A percentile compares a stretch with the other conserved stretches of the same genome.
These are phyloP conservation scores for Potamilus streckersoni DNA, from an alignment of 1,140 invertebrate species.

Conservation along the genomic window DNA sequence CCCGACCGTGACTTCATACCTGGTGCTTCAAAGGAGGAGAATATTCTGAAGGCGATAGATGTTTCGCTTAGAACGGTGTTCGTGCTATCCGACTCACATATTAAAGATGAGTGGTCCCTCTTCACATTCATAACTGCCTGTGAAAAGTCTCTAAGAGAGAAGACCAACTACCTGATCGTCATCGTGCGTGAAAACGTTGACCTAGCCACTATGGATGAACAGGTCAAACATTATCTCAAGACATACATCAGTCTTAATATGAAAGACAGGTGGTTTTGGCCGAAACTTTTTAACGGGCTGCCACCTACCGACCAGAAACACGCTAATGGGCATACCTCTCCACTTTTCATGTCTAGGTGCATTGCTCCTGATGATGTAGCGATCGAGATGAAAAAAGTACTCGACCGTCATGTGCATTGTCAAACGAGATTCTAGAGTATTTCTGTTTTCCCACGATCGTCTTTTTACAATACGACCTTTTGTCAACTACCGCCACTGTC, in stretches of 20 bases:
- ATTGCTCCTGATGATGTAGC: too few species aligned
- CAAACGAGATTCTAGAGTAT: too few species aligned
- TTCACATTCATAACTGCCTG: constrained; percentile 46
- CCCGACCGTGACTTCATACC: constrained; percentile 47
- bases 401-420: too few species aligned
- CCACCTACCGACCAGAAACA: background rate
- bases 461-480: too few species aligned
- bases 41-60: constrained; percentile 45
- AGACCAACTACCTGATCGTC: constrained; percentile 39
- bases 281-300: constrained; percentile 31
- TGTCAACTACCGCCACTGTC: too few species aligned
- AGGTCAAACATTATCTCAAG: constrained; percentile 35
- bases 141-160: constrained; percentile 41
- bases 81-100: constrained; percentile 36
- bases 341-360: too few species aligned
- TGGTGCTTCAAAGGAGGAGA: constrained; percentile 50
- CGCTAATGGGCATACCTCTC: too few species aligned
- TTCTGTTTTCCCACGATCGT: too few species aligned
- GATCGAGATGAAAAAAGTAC: too few species aligned
- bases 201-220: constrained; percentile 29
- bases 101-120: constrained; percentile 45
- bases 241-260: constrained; percentile 34
- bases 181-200: constrained; percentile 28
- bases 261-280: constrained; percentile 34
- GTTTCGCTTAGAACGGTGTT: constrained; percentile 37